A percentile compares a stretch with the other conserved stretches of the same genome.
phyloP scores from a whole-genome alignment of 2,797 vertebrate species.

The Prionace glauca region DNA sequence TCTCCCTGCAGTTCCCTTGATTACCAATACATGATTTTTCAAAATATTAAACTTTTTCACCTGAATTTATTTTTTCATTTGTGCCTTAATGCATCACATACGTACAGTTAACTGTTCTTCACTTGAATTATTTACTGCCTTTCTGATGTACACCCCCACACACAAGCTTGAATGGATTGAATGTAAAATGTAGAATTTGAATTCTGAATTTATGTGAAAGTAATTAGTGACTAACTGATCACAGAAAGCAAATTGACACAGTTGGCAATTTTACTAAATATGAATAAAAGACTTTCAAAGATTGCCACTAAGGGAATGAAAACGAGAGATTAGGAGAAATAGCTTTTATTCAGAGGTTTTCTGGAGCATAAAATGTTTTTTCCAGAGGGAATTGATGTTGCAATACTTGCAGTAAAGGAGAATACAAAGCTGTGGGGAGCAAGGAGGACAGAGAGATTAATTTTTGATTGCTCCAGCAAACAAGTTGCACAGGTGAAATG shows the following conservation, averaged over 20 bases:
- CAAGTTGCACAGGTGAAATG: not conserved
- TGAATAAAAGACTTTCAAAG: not conserved
- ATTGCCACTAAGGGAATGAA: not conserved
- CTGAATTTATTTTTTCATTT: not conserved
- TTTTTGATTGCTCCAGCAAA: not conserved
- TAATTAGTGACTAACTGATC: not conserved
- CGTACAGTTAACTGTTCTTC: not conserved
- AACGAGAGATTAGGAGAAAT: not conserved
- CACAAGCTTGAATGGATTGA: not conserved
- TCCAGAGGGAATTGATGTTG: not conserved
- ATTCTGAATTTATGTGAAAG: not conserved
- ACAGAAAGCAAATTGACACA: not conserved
- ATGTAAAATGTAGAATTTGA: not conserved
- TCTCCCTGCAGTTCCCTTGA: not conserved
- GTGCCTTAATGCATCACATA: not conserved
- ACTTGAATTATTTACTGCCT: not conserved
- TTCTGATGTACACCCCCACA: not conserved
- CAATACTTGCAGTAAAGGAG: not conserved
- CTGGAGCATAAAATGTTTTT: not conserved
- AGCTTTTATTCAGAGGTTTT: not conserved
- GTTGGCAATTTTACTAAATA: not conserved
- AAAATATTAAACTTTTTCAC: not conserved
- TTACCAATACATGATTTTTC: not conserved
- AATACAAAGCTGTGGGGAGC: not conserved
- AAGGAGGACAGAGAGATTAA: not conserved